phyloP scores from a whole-genome alignment of 2,888 invertebrate species.

The Catocala sponsa region DNA sequence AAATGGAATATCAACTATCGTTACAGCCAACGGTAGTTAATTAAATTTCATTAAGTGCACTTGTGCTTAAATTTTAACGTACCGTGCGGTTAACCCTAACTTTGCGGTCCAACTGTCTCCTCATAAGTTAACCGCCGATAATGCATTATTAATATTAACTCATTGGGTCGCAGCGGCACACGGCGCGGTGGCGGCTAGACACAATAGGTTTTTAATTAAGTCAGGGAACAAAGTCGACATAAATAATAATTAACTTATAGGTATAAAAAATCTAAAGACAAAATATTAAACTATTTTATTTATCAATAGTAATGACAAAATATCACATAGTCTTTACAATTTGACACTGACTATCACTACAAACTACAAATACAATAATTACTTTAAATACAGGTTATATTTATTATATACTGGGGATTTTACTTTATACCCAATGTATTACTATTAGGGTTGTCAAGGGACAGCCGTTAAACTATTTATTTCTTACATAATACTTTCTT shows the following conservation, averaged over 20 bases:
- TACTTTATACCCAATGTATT: slow-evolving; percentile 3
- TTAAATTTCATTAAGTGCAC: no score
- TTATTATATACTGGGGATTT: slow-evolving; percentile 3
- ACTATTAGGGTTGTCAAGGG: slow-evolving; percentile 4
- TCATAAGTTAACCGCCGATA: no score
- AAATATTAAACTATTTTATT: slow-evolving; percentile 70
- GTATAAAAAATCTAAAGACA: background rate
- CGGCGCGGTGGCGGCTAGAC: no score
- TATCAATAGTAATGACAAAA: slow-evolving; percentile 72
- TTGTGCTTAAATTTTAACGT: no score
- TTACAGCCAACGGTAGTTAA: no score
- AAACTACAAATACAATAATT: slow-evolving; percentile 43
- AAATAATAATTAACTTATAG: background rate
- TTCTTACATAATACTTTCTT: background rate
- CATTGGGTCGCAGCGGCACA: no score
- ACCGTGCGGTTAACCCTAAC: no score
- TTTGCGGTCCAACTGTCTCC: no score
- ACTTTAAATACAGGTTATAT: slow-evolving; percentile 35
- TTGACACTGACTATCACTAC: slow-evolving; percentile 62
- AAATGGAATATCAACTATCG: no score
- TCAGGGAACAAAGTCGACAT: no score
- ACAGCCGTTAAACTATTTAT: slow-evolving; percentile 4
- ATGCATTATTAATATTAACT: no score
- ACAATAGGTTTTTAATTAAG: no score
- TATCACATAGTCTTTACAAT: slow-evolving; percentile 82